Percentiles rank a stretch among this genome's conserved stretches.
These are phyloP conservation scores for Jaculus jaculus DNA, from an alignment of 2,113 vertebrate genomes.

Conservation along the genomic window DNA sequence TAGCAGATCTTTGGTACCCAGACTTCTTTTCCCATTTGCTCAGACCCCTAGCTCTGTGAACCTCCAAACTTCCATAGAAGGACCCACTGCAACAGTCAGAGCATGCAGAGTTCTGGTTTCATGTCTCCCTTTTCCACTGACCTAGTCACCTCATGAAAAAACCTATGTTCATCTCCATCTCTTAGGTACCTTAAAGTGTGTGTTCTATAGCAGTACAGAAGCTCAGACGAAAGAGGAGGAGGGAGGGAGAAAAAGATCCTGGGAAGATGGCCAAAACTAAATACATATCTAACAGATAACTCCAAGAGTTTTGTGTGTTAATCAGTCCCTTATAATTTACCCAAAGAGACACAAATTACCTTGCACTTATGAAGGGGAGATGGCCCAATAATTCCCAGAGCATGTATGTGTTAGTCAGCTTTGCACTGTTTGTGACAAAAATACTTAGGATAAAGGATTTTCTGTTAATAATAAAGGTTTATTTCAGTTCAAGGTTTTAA, in stretches of 20 bases:
- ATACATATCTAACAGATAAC: rapidly evolving
- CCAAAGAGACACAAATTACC: background rate
- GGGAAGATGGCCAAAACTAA: background rate
- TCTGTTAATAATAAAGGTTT: background rate
- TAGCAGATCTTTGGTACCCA: background rate
- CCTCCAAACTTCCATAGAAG: background rate
- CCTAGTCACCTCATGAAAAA: background rate
- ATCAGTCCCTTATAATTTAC: background rate
- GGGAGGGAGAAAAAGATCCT: background rate
- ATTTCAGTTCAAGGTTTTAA: background rate
- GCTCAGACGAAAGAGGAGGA: background rate
- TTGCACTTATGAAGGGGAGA: background rate
- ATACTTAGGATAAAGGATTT: background rate
- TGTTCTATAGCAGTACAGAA: background rate
- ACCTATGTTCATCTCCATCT: background rate
- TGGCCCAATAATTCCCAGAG: background rate
- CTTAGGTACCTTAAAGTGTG: background rate
- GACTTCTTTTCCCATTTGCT: background rate
- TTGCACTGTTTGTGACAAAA: background rate
- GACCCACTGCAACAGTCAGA: background rate
- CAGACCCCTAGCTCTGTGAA: background rate
- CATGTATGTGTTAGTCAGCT: background rate
- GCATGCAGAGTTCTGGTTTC: background rate
- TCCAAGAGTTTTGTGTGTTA: background rate
- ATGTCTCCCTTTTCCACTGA: background rate